Conservation (phyloP, 2,113 vertebrate species). For the Tretioscincus oriximinensis region DNA sequence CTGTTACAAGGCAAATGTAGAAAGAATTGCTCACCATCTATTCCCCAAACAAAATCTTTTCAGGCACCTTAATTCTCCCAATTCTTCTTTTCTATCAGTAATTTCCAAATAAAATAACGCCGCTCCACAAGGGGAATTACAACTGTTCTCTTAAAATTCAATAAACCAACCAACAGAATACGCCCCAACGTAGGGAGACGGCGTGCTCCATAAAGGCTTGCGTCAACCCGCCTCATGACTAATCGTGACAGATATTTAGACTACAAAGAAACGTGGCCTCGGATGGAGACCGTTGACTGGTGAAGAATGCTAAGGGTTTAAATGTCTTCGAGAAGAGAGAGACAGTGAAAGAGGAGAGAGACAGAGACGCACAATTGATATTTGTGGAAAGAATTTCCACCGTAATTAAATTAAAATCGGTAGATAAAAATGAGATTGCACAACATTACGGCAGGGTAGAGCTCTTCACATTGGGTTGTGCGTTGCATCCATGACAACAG, state of each 20-base stretch:
- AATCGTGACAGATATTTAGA: constrained; percentile 63
- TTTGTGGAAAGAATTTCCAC: constrained; percentile 55
- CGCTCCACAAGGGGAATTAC: constrained; percentile 59
- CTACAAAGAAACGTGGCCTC: constrained; percentile 21
- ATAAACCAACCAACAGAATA: constrained; percentile 39
- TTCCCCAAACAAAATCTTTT: constrained; percentile 48
- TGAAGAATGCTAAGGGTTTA: constrained; percentile 54
- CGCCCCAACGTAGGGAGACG: constrained; percentile 58
- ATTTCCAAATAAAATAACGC: constrained; percentile 11
- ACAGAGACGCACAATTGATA: constrained; percentile 45
- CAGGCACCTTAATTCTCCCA: constrained; percentile 63
- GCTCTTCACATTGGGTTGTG: constrained; percentile 69
- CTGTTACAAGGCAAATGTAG: constrained; percentile 54
- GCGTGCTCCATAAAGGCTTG: constrained; percentile 61
- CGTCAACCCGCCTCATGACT: constrained; percentile 66
- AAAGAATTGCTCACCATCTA: constrained; percentile 50
- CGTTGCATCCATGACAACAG: constrained; percentile 82
- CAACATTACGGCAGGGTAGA: constrained; percentile 60
- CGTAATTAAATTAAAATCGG: constrained; percentile 74
- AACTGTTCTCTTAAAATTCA: constrained; percentile 61
- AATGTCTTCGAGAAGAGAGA: constrained; percentile 48
- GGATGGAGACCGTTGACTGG: constrained; percentile 53
- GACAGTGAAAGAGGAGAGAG: no score
- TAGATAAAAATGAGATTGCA: constrained; percentile 73
- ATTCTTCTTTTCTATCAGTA: constrained; percentile 60